Base-by-base conservation (phyloP, 1,140 invertebrate genomes). In the Eupristina koningsbergeri region DNA sequence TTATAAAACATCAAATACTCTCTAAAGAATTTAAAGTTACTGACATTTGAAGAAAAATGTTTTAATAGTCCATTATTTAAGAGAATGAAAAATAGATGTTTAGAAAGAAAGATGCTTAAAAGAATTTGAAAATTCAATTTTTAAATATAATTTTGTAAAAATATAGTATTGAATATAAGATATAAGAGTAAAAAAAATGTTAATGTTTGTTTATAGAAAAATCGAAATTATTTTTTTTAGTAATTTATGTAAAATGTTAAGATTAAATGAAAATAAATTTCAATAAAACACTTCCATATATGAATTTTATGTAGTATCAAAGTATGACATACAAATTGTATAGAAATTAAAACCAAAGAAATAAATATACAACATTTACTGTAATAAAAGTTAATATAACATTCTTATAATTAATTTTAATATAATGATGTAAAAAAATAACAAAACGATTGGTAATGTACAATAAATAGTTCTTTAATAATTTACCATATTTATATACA, bases 381-480 rank as follows among this genome's bases (percentile, higher is more conserved):
- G 53, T 58, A 58, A 58, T 26, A 58, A 58, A 53, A 15, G 17
- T 53, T 53, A 53, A 53, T 3, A 26, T 58, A 26, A 58, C 9
- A 58, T 26, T 26, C 26, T 22, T 3, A 26, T 26, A 58, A 13
- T 58, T 26, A 1, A 58, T 64, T 71, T 71, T 22, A 36, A 71
- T 71, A 39, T 26, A 34, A 19, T n/a, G 1, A 19, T 39, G 41
- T 47, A 41, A 26, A 29, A 3, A 82, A 69, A 26, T 19, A 67
- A 84, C 22, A 67, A 64, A 17, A 73, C 17, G 22, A 61, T 85
- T 47, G 85, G 69, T 85, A 26, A 47, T 58, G 53, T 85, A 85
- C 85, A 88, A 87, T 88, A 88, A 88, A 88, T 88, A 88, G 85
- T 84, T 87, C 83, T 87, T 88, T 86, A 87, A 88, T 87, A 86